Evolutionary conservation across 2,113 vertebrate genomes (phyloP).

Genomic region (Pelobates fuscus): DNA sequence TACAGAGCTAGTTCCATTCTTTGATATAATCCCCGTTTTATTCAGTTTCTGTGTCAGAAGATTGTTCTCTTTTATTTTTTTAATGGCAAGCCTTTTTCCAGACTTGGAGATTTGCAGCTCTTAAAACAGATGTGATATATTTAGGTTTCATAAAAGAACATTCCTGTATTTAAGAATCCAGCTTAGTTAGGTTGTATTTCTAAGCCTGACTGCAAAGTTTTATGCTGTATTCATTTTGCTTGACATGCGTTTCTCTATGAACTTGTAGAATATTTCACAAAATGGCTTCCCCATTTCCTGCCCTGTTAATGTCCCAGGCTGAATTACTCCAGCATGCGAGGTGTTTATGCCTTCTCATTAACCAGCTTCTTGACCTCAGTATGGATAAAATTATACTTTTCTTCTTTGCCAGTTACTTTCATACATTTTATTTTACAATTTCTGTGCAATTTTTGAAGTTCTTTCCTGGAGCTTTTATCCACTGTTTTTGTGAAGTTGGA

Average conservation of each 20-base stretch:
- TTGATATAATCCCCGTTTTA: constrained; percentile 12
- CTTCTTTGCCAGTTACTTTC: neutral
- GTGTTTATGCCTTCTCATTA: constrained; percentile 36
- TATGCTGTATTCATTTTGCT: constrained; percentile 36
- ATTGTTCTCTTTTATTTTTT: neutral
- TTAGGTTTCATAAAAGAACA: constrained; percentile 44
- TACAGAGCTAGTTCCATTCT: neutral
- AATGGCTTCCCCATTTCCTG: constrained; percentile 27
- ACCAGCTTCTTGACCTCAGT: constrained; percentile 32
- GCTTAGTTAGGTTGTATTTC: constrained; percentile 38
- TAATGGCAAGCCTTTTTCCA: constrained; percentile 22
- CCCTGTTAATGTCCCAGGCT: constrained; percentile 25
- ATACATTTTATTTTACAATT: neutral
- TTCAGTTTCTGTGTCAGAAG: constrained; percentile 18
- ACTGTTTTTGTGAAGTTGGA: neutral
- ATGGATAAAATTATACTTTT: constrained; percentile 9
- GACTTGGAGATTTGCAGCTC: constrained; percentile 8
- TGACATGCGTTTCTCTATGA: constrained; percentile 15
- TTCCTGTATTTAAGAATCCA: constrained; percentile 26
- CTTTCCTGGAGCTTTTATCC: neutral
- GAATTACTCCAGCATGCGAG: constrained; percentile 29
- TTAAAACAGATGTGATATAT: constrained; percentile 43
- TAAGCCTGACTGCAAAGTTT: constrained; percentile 37
- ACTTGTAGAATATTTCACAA: constrained; percentile 4
- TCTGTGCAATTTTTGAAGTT: neutral